These are phyloP conservation scores for Pempheris klunzingeri DNA, from an alignment of 2,797 vertebrate genomes.

Conservation along the genomic window DNA sequence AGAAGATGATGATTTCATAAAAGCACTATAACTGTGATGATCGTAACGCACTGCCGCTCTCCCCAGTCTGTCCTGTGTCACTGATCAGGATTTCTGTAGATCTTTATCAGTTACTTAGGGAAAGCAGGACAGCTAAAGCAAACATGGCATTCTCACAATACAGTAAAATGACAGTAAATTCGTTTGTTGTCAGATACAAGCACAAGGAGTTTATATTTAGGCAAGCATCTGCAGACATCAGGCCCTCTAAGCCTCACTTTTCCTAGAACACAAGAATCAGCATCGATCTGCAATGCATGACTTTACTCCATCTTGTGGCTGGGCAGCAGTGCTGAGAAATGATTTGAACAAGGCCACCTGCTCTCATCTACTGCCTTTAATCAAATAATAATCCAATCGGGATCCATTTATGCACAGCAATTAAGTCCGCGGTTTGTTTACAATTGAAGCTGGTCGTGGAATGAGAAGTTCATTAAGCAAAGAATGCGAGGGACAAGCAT, in stretches of 20 bases:
- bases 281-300: not conserved
- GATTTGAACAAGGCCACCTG: conserved; percentile 78
- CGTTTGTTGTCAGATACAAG: conserved; percentile 22
- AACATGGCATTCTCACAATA: conserved; percentile 46
- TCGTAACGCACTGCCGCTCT: conserved; percentile 50
- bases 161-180: conserved; percentile 34
- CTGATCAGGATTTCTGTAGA: conserved; percentile 37
- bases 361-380: conserved; percentile 80
- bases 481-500: conserved; percentile 30
- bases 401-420: conserved; percentile 77
- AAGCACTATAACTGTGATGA: conserved; percentile 55
- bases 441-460: conserved; percentile 78
- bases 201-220: conserved; percentile 6
- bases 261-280: conserved; percentile 2
- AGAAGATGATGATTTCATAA: conserved; percentile 61
- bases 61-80: conserved; percentile 26
- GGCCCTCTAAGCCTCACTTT: not conserved
- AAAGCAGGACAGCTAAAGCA: conserved; percentile 25
- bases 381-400: conserved; percentile 86
- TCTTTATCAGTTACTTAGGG: conserved; percentile 38
- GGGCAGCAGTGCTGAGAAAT: conserved; percentile 39
- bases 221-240: conserved; percentile 7
- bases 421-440: conserved; percentile 83
- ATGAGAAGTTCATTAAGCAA: conserved; percentile 79
- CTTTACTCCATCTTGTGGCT: conserved; percentile 60